These are phyloP conservation scores for Apis laboriosa DNA, from an alignment of 1,140 invertebrate species.

Conservation along the genomic window DNA sequence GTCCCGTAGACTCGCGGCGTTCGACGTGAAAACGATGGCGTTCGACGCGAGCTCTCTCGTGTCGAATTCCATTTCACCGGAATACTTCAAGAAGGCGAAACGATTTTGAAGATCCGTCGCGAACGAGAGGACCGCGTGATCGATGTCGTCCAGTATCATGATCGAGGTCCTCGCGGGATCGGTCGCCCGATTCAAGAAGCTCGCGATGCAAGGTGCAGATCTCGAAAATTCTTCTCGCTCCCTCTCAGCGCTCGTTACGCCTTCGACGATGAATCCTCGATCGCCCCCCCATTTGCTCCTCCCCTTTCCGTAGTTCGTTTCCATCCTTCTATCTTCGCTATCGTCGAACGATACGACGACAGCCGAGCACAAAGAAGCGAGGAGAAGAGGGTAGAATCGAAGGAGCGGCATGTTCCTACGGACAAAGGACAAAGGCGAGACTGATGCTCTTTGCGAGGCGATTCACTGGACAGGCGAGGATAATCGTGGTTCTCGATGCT, in stretches of 20 bases:
- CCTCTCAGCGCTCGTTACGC: background rate
- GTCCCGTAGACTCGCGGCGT: conserved; percentile 38
- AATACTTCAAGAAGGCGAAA: conserved; percentile 45
- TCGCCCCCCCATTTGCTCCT: background rate
- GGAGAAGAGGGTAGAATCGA: background rate
- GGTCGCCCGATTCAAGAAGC: conserved; percentile 46
- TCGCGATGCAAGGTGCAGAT: conserved; percentile 44
- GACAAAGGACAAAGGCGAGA: background rate
- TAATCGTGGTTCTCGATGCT: conserved; percentile 24
- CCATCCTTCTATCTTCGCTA: background rate
- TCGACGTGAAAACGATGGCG: conserved; percentile 61
- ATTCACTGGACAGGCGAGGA: background rate
- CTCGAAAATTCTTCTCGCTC: background rate
- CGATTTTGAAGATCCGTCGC: background rate
- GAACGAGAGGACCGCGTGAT: conserved; percentile 15
- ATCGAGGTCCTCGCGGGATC: background rate
- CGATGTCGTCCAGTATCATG: background rate
- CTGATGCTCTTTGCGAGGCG: background rate
- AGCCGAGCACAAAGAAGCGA: background rate
- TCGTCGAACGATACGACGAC: conserved; percentile 13
- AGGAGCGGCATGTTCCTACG: background rate
- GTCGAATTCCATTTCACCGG: background rate
- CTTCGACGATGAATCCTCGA: conserved; percentile 19
- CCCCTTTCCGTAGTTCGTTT: background rate
- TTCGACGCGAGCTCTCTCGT: conserved; percentile 17